phyloP scores from a whole-genome alignment of 2,888 invertebrate species.

The Balanococcus diminutus region DNA sequence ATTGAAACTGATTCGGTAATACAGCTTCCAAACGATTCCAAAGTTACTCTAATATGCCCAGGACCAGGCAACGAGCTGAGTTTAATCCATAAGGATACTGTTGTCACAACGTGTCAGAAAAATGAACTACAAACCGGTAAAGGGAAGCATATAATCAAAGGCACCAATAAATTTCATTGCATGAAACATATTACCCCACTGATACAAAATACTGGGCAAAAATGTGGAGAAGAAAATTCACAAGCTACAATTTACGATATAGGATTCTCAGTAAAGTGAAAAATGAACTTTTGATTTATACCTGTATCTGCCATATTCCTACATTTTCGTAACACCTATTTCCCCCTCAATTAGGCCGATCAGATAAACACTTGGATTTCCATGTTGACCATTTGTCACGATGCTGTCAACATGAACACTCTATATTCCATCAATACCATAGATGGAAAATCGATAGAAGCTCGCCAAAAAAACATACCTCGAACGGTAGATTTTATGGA shows the following conservation, averaged over 20 bases:
- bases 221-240: background rate
- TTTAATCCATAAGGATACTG: background rate
- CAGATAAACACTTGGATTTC: background rate
- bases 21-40: background rate
- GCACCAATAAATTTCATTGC: background rate
- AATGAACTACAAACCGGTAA: background rate
- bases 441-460: background rate
- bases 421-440: background rate
- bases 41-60: background rate
- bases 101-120: background rate
- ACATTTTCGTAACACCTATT: too few species aligned
- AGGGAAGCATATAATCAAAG: background rate
- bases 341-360: background rate
- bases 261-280: background rate
- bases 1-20: background rate
- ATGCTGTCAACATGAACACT: background rate
- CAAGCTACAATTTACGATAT: background rate
- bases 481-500: background rate
- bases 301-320: too few species aligned
- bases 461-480: slow-evolving; percentile 12
- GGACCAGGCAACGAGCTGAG: background rate
- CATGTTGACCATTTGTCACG: background rate
- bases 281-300: background rate
- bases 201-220: background rate
- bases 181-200: background rate